These are phyloP conservation scores for Panagrolaimus sp. DNA, from an alignment of 1,140 invertebrate species.

Conservation along the genomic window DNA sequence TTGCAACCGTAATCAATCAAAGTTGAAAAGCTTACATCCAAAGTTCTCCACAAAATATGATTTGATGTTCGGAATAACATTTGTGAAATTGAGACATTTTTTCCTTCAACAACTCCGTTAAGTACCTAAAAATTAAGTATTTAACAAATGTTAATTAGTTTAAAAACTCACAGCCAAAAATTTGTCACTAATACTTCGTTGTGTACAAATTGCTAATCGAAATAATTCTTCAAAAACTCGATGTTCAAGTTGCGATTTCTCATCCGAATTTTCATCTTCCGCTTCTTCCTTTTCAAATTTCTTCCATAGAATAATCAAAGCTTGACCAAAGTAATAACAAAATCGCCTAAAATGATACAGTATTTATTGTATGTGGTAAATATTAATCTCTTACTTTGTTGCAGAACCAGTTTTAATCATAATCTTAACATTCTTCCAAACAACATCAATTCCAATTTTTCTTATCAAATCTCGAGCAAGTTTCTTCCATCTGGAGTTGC, in stretches of 20 bases:
- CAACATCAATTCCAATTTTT: background rate
- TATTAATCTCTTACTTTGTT: background rate
- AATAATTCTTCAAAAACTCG: background rate
- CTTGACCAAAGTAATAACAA: background rate
- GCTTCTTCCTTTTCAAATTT: background rate
- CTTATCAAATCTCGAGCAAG: background rate
- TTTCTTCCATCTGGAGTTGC: slow-evolving; percentile 7
- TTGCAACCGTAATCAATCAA: too few species aligned
- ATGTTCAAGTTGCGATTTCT: background rate
- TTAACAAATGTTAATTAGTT: background rate
- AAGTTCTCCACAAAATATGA: background rate
- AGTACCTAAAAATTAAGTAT: background rate
- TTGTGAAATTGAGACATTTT: background rate
- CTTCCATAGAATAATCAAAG: background rate
- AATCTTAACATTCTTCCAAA: background rate
- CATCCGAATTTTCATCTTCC: background rate
- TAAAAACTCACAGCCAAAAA: background rate
- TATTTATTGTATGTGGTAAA: too few species aligned
- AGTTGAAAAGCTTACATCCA: background rate
- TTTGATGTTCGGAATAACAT: background rate
- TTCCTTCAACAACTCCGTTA: background rate
- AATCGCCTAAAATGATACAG: background rate
- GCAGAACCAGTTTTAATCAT: background rate
- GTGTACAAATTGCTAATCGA: background rate
- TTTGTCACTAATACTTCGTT: background rate